Percentiles rank a stretch among this genome's conserved stretches.
phyloP scores from a whole-genome alignment of 2,797 vertebrate genomes.

The Poecilia picta region DNA sequence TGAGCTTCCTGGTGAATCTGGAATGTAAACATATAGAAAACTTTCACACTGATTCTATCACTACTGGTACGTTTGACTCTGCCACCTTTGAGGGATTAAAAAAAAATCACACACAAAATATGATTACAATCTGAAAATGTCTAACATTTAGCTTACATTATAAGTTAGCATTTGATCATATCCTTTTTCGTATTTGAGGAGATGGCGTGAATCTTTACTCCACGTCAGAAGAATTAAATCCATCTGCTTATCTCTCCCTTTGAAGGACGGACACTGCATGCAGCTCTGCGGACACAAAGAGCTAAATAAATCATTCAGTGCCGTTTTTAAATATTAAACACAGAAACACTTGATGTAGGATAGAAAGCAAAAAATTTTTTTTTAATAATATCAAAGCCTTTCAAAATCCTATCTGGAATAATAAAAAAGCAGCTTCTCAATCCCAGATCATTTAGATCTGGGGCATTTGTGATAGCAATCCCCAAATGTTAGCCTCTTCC shows the following conservation, averaged over 20 bases:
- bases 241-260: neutral
- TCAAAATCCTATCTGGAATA: slow-evolving; percentile 25
- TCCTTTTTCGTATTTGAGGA: neutral
- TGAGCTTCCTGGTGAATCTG: neutral
- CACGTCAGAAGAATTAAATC: neutral
- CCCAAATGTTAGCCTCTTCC: slow-evolving; percentile 30
- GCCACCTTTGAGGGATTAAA: neutral
- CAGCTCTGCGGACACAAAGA: slow-evolving; percentile 4
- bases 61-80: neutral
- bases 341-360: slow-evolving; percentile 16
- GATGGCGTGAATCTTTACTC: neutral
- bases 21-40: neutral
- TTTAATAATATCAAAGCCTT: slow-evolving; percentile 26
- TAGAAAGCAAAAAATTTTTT: slow-evolving; percentile 26
- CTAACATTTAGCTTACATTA: neutral
- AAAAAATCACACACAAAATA: neutral
- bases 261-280: neutral
- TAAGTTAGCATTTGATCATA: slow-evolving; percentile 1
- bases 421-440: slow-evolving; percentile 27
- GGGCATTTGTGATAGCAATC: slow-evolving; percentile 13
- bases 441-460: slow-evolving; percentile 23
- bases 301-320: slow-evolving; percentile 1
- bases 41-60: neutral
- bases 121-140: neutral
- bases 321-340: slow-evolving; percentile 27